Base-by-base conservation (phyloP, 2,797 vertebrate genomes). In the Antennarius maculatus region DNA sequence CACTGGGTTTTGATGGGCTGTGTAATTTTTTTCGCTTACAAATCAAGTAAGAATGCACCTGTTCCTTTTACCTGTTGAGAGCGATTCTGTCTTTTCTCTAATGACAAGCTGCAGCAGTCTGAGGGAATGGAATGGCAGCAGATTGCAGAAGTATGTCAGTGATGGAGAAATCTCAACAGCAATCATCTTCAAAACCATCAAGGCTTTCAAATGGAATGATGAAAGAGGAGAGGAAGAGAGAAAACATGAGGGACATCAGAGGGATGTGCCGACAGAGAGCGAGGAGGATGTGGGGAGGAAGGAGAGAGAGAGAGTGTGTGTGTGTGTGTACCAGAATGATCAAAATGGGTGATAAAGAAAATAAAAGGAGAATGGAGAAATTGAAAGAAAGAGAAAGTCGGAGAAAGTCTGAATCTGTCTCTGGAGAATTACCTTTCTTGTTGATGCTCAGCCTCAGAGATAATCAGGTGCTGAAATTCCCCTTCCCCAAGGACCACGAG, bases 381-480 rank as follows among this genome's bases (percentile, higher is more conserved):
- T 37, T 54, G 74, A 69, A 75, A 61, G 59, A 53, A 61, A 28
- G 59, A 59, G 39, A 46, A 34, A 61, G 62, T 28, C 66, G 17
- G 34, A 67, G 43, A 76, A 58, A 47, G 50, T 70, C 69, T 80
- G 64, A 80, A 71, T 71, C 67, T 61, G 42, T 77, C 81, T 66
- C 76, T 42, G 46, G 79, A 80, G 83, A 86, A 81, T 82, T 71
- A 77, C 69, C 58, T 82, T 70, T 72, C 61, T 55, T 66, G 69
- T 80, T 75, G 83, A 82, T 63, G 63, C 61, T 76, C 7, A 0
- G 48, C 41, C 64, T 79, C 39, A 3, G 66, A 74, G 74, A 83
- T 87, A 88, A 90, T 89, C 82, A 85, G 78, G 76, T 87, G 78
- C 67, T 83, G 52, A 77, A 82, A 79, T 85, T 84, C 71, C 37